phyloP scores from a whole-genome alignment of 2,888 invertebrate genomes.

The Drosophila planitibia region DNA sequence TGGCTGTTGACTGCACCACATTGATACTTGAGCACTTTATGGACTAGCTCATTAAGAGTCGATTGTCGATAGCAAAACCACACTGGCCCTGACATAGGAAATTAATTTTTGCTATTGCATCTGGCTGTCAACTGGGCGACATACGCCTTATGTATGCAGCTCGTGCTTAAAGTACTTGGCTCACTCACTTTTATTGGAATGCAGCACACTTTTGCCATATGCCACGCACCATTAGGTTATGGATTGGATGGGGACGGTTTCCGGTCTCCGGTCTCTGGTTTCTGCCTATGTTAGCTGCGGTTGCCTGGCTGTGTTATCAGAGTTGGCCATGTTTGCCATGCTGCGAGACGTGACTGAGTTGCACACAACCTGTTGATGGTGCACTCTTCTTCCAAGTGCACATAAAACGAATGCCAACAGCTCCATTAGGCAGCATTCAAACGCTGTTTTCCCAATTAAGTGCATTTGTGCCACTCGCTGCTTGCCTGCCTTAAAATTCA shows the following conservation, averaged over 20 bases:
- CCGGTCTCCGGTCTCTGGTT: neutral
- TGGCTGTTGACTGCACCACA: neutral
- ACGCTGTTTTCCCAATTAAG: conserved; percentile 68
- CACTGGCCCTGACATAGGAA: conserved; percentile 33
- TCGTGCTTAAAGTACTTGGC: conserved; percentile 37
- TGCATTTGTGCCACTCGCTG: conserved; percentile 61
- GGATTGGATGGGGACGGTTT: neutral
- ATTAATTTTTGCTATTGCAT: conserved; percentile 32
- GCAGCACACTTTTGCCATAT: conserved; percentile 68
- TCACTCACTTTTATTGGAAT: conserved; percentile 71
- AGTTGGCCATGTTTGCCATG: conserved; percentile 11
- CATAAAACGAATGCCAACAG: conserved; percentile 25
- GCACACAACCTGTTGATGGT: conserved; percentile 69
- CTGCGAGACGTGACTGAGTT: conserved; percentile 37
- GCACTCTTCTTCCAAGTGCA: conserved; percentile 6
- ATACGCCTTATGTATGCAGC: conserved; percentile 11
- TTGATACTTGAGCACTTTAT: conserved; percentile 22
- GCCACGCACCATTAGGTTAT: conserved; percentile 60
- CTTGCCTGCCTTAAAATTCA: conserved; percentile 42
- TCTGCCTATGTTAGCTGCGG: conserved; percentile 11
- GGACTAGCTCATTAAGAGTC: conserved; percentile 24
- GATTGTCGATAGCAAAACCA: conserved; percentile 34
- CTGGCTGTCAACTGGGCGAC: neutral
- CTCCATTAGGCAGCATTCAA: conserved; percentile 53
- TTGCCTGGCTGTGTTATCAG: conserved; percentile 10